Evolutionary conservation across 1,140 invertebrate species (phyloP), one percentile per base, ranked within the genome.

Genomic region (Antheraea mylitta): DNA sequence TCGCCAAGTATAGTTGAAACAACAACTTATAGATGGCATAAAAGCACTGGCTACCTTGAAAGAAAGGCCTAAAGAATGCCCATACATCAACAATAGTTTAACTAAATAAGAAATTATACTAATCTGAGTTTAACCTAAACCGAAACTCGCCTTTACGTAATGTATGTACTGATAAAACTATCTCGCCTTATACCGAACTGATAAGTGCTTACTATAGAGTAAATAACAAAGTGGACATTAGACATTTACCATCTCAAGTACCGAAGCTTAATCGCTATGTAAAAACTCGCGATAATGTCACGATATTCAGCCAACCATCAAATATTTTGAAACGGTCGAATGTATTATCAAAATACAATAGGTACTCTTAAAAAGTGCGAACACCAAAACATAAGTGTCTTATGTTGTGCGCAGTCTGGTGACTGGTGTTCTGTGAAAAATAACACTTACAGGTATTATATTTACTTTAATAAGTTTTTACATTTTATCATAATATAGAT

Each of bases 101-200:
- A 11, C 11, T 53, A 53, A 16, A 53, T 13, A 13, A 53, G 45
- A 53, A 53, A 53, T 53, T 53, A 16, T n/a, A 53, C 0, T 53
- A 16, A 53, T 53, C 16, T 16, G 16, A 53, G 9, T n/a, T 53
- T 13, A 53, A 53, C 45, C 11, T 13, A 53, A 0, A 53, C 0
- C 13, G 45, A 16, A 53, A 53, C 45, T 53, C 9, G 19, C 30
- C 19, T 61, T 61, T 61, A 0, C 19, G 11, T 10, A 22, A 61
- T 5, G 19, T 61, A 53, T 53, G 6, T 53, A 53, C 16, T 53
- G 45, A 53, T 53, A 53, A 53, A 53, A 53, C 45, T 10, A 53
- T 53, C 45, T 53, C 13, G 45, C 45, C 45, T 53, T 53, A n/a
- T 53, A n/a, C 45, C 45, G n/a, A n/a, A n/a, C n/a, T 53, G 45